Evolutionary conservation across 2,888 invertebrate species (phyloP), one percentile per base, ranked within the genome.

Genomic region (Chymomyza amoena): DNA sequence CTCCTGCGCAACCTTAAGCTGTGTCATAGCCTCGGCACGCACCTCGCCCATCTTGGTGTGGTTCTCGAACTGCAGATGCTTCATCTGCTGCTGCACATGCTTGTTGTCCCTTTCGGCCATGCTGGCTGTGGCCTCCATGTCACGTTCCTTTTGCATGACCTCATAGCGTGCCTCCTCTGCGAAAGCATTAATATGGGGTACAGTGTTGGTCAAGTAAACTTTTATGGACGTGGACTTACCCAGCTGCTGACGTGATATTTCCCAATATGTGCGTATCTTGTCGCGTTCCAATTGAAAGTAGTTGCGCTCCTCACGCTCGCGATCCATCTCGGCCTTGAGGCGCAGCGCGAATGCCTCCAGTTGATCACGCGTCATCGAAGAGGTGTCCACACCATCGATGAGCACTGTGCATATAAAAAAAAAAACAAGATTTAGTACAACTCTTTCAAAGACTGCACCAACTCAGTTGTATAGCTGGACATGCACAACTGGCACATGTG

Each of bases 221-320:
- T 36, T 39, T 39, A 16, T 13, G 51, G 2, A 54, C 10, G 2
- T 64, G 61, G 18, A 78, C 82, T 97, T 97, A 88, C 98, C 97
- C 56, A 98, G 92, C 89, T 98, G 97, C 82, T 96, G 95, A 78
- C 97, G 94, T 0, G 98, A 96, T 66, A 98, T 97, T 92, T 98
- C 98, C 98, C 98, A 99, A 90, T 98, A 98, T 4, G 97, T 97
- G 79, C 97, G 94, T 16, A 98, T 93, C 92, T 98, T 98, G 91
- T 98, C 98, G 80, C 98, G 93, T 92, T 99, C 99, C 84, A 98
- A 91, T 92, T 98, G 98, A 88, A 98, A 98, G 91, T 96, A 98
- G 91, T 98, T 98, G 66, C 99, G 93, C 91, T 99, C 98, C 91
- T 98, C 98, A 84, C 98, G 93, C 91, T 99, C 98, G 69, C 97